phyloP scores from a whole-genome alignment of 1,140 invertebrate genomes.

The Drosophila biarmipes region DNA sequence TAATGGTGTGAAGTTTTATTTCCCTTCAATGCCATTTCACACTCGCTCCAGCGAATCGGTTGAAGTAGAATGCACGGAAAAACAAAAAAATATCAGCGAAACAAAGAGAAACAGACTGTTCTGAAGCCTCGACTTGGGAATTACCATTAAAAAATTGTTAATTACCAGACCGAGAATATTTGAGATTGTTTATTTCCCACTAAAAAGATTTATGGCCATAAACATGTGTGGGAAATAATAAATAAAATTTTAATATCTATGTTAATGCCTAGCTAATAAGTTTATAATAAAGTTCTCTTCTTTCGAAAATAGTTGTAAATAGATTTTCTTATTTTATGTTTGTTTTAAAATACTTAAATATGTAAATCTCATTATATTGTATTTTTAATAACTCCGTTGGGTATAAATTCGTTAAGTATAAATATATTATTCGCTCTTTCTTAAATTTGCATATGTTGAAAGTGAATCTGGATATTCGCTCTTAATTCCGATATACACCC shows the following conservation, averaged over 20 bases:
- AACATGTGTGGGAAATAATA: neutral
- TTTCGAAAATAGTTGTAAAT: too few species aligned
- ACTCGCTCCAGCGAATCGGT: constrained; percentile 38
- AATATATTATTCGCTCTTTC: neutral
- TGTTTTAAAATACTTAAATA: too few species aligned
- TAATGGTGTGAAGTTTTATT: constrained; percentile 79
- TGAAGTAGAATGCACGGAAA: constrained; percentile 33
- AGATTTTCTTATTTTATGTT: too few species aligned
- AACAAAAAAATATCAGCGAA: constrained; percentile 28
- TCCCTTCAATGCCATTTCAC: constrained; percentile 56
- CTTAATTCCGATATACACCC: constrained; percentile 11
- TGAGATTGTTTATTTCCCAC: neutral
- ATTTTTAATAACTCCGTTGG: neutral
- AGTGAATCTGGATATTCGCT: neutral
- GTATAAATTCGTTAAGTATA: neutral
- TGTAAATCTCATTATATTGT: too few species aligned
- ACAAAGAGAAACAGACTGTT: constrained; percentile 1
- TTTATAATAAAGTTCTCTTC: too few species aligned
- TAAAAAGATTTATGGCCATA: neutral
- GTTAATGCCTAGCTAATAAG: too few species aligned
- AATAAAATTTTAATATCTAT: too few species aligned
- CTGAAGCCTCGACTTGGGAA: neutral
- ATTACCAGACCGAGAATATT: too few species aligned
- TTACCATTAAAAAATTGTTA: neutral
- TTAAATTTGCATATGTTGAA: neutral